These are phyloP conservation scores for Microplitis demolitor DNA, from an alignment of 1,140 invertebrate species.

Conservation along the genomic window DNA sequence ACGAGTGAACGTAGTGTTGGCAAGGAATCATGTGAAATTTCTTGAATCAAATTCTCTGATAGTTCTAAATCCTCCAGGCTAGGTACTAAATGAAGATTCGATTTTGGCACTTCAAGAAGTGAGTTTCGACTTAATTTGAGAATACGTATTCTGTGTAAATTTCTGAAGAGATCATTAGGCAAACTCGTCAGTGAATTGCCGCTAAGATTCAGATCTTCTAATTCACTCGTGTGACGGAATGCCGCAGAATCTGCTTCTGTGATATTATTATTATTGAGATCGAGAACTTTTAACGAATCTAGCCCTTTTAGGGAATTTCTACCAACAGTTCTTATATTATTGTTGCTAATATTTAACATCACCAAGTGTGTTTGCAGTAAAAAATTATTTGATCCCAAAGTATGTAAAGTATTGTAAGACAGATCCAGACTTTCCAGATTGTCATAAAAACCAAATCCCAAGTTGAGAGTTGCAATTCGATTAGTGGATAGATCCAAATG, in stretches of 20 bases:
- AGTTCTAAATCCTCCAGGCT: slow-evolving; percentile 72
- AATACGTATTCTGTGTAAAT: slow-evolving; percentile 70
- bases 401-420: slow-evolving; percentile 79
- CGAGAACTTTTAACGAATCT: slow-evolving; percentile 68
- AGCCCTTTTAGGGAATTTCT: slow-evolving; percentile 80
- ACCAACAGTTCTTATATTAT: slow-evolving; percentile 70
- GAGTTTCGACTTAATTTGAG: slow-evolving; percentile 77
- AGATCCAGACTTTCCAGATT: slow-evolving; percentile 78
- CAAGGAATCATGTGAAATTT: slow-evolving; percentile 69
- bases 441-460: slow-evolving; percentile 78
- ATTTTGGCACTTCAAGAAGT: slow-evolving; percentile 74
- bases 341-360: slow-evolving; percentile 77
- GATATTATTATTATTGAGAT: slow-evolving; percentile 80
- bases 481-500: slow-evolving; percentile 79
- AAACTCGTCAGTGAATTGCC: slow-evolving; percentile 76
- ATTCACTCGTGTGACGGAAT: slow-evolving; percentile 72
- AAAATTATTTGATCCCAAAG: slow-evolving; percentile 79
- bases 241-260: slow-evolving; percentile 71
- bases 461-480: slow-evolving; percentile 72
- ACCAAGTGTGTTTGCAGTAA: slow-evolving; percentile 73
- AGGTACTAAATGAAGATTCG: slow-evolving; percentile 68
- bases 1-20: slow-evolving; percentile 71
- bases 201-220: slow-evolving; percentile 76
- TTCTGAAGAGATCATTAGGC: slow-evolving; percentile 72
- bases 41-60: slow-evolving; percentile 74